A percentile compares a stretch with the other conserved stretches of the same genome.
Conservation (phyloP, 2,888 invertebrate species). For the Seira musarum region DNA sequence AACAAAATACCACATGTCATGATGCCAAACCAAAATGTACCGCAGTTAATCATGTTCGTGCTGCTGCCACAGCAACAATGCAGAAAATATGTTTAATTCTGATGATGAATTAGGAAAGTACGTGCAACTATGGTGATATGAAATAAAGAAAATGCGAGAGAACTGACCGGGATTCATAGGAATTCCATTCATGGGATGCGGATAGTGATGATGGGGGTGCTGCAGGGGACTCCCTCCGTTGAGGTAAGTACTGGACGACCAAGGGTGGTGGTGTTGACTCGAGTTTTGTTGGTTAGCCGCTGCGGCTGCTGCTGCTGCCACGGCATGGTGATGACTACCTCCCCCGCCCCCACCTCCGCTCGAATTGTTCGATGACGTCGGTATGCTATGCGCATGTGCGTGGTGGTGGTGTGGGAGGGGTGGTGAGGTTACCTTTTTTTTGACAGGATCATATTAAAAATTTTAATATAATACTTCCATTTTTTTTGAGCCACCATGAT, state of each 20-base stretch:
- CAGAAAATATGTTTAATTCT: no score
- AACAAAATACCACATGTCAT: slow-evolving; percentile 45
- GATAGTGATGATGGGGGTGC: slow-evolving; percentile 69
- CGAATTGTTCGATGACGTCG: slow-evolving; percentile 71
- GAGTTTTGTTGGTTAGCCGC: slow-evolving; percentile 77
- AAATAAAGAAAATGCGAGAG: slow-evolving; percentile 23
- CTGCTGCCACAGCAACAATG: no score
- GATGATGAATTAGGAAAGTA: slow-evolving; percentile 44
- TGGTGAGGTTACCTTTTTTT: slow-evolving; percentile 60
- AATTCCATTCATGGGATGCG: slow-evolving; percentile 69
- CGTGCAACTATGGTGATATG: slow-evolving; percentile 19
- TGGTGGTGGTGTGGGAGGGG: slow-evolving; percentile 65
- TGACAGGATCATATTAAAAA: background rate
- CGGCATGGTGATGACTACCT: slow-evolving; percentile 70
- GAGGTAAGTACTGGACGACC: slow-evolving; percentile 70
- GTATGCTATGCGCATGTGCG: slow-evolving; percentile 82
- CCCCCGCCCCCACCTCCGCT: slow-evolving; percentile 78
- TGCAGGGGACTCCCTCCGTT: slow-evolving; percentile 70
- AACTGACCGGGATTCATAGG: slow-evolving; percentile 67
- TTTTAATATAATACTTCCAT: no score
- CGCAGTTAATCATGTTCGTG: slow-evolving; percentile 23
- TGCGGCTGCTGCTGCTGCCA: slow-evolving; percentile 77
- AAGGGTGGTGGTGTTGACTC: slow-evolving; percentile 78
- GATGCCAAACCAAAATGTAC: no score
- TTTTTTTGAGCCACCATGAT: no score